Conservation (phyloP, 2,113 vertebrate species). For the Pungitius pungitius region DNA sequence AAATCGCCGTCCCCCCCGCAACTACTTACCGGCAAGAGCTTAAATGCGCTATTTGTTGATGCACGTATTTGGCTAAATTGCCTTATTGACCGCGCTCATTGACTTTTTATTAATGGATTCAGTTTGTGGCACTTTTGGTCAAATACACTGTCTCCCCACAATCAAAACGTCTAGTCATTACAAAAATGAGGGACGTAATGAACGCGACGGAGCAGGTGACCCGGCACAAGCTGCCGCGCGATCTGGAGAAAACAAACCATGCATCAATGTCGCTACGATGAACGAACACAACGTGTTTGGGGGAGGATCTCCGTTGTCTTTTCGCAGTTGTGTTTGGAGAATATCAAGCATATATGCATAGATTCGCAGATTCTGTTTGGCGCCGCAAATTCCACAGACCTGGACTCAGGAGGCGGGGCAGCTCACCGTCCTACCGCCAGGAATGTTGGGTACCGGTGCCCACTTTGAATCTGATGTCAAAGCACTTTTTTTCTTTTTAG, state of each 20-base stretch:
- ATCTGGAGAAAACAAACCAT: slow-evolving; percentile 55
- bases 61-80: slow-evolving; percentile 65
- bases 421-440: background rate
- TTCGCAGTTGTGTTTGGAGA: background rate
- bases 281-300: slow-evolving; percentile 9
- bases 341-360: background rate
- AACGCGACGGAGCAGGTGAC: slow-evolving; percentile 23
- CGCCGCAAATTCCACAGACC: background rate
- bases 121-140: slow-evolving; percentile 53
- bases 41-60: slow-evolving; percentile 60
- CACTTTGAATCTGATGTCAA: slow-evolving; percentile 24
- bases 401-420: background rate
- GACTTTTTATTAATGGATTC: slow-evolving; percentile 70
- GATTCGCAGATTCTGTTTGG: background rate
- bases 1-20: slow-evolving; percentile 44
- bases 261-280: slow-evolving; percentile 28
- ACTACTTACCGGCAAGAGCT: slow-evolving; percentile 65
- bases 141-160: slow-evolving; percentile 35
- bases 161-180: slow-evolving; percentile 50
- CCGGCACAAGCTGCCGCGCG: background rate
- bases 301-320: slow-evolving; percentile 9
- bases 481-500: slow-evolving; percentile 7
- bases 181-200: slow-evolving; percentile 32
- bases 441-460: slow-evolving; percentile 8
- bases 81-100: slow-evolving; percentile 66